phyloP scores from a whole-genome alignment of 2,888 invertebrate genomes.

The Dichetophora obliterata region DNA sequence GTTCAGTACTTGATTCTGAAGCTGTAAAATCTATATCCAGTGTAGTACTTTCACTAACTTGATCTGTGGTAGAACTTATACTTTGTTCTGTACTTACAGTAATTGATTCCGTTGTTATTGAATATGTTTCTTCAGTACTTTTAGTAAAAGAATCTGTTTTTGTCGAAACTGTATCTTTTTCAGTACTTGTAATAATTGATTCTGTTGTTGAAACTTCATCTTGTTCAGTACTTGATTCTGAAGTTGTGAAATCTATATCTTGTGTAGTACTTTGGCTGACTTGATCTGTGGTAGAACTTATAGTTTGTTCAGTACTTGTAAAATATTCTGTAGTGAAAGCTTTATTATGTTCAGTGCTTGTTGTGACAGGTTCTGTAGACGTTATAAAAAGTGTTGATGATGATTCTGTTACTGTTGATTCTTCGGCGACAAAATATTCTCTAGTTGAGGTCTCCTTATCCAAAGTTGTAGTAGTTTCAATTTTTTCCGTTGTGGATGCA shows the following conservation, averaged over 20 bases:
- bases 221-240: no score
- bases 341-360: background rate
- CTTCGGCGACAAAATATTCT: background rate
- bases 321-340: no score
- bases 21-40: background rate
- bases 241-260: background rate
- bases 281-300: no score
- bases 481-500: no score
- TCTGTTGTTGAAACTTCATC: no score
- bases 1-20: no score
- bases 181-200: background rate
- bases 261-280: background rate
- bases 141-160: background rate
- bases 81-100: no score
- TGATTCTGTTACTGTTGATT: background rate
- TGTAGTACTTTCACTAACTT: background rate
- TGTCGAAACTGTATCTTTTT: background rate
- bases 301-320: no score
- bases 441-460: background rate
- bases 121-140: no score
- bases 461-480: no score
- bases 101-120: background rate
- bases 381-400: background rate
- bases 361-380: background rate
- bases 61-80: no score